A percentile compares a stretch with the other conserved stretches of the same genome.
Conservation (phyloP, 2,797 vertebrate genomes). For the Sparidentex hasta region DNA sequence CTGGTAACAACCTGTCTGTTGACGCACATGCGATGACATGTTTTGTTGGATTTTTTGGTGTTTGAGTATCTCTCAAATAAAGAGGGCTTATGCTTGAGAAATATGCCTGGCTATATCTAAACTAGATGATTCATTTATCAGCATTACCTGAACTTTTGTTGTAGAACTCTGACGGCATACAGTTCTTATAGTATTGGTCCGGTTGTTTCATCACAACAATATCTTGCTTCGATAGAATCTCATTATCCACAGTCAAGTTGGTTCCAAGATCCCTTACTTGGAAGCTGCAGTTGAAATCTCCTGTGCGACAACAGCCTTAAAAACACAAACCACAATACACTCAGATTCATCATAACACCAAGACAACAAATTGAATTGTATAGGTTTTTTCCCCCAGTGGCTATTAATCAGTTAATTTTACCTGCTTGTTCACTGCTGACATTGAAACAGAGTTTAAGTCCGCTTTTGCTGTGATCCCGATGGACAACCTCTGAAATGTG, state of each 20-base stretch:
- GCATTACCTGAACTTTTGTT: neutral
- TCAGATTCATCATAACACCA: conserved; percentile 1
- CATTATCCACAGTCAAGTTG: fast-evolving
- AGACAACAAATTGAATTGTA: neutral
- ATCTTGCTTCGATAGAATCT: neutral
- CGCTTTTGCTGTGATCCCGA: fast-evolving
- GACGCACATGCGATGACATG: too few species aligned
- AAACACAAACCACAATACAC: conserved; percentile 17
- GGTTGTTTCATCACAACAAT: fast-evolving
- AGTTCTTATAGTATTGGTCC: fast-evolving
- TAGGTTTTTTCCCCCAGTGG: neutral
- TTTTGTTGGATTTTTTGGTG: neutral
- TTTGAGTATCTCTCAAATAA: neutral
- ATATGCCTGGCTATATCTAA: neutral
- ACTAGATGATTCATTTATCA: neutral
- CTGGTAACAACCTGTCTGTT: neutral
- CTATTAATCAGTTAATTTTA: neutral
- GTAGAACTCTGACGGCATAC: fast-evolving
- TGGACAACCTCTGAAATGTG: conserved; percentile 14
- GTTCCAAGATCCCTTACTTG: fast-evolving
- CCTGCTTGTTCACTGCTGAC: fast-evolving
- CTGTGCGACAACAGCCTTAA: fast-evolving
- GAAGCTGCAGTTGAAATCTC: fast-evolving
- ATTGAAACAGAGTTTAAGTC: conserved; percentile 2
- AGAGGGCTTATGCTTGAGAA: too few species aligned